These are phyloP conservation scores for Brachionus plicatilis DNA, from an alignment of 1,140 invertebrate genomes.

Conservation along the genomic window DNA sequence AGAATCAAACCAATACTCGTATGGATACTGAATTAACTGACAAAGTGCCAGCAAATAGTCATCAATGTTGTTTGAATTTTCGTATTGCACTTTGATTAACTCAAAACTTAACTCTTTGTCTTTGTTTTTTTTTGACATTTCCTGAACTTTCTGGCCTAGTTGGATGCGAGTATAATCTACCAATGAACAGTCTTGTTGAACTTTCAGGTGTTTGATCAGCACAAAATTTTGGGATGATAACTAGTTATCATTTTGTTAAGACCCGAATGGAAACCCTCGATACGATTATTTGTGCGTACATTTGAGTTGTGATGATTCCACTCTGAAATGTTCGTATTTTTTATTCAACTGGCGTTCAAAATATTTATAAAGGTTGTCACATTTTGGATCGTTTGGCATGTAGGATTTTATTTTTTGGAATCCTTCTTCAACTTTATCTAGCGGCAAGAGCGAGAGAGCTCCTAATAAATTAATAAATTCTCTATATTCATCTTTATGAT, in stretches of 20 bases:
- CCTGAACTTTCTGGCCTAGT: not conserved
- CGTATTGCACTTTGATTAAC: not conserved
- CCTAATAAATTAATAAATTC: slow-evolving; percentile 6
- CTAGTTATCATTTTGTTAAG: not conserved
- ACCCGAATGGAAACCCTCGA: not conserved
- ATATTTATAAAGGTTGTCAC: not conserved
- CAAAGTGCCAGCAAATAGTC: not conserved
- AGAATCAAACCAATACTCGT: slow-evolving; percentile 4
- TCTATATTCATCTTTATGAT: not conserved
- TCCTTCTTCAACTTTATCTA: not conserved
- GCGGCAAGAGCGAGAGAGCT: not conserved
- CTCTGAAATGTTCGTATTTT: not conserved
- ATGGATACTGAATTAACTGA: not conserved
- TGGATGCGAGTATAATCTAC: not conserved
- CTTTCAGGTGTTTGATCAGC: not conserved
- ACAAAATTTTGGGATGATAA: not conserved
- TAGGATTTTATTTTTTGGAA: not conserved
- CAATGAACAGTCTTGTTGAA: not conserved
- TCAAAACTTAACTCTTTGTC: not conserved
- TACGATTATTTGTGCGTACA: not conserved
- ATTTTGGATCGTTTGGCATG: not conserved
- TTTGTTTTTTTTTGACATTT: not conserved
- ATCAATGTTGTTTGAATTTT: not conserved
- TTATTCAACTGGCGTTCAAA: not conserved
- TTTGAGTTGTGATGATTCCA: not conserved